Conservation (phyloP, 2,113 vertebrate species). For the Saimiri boliviensis region DNA sequence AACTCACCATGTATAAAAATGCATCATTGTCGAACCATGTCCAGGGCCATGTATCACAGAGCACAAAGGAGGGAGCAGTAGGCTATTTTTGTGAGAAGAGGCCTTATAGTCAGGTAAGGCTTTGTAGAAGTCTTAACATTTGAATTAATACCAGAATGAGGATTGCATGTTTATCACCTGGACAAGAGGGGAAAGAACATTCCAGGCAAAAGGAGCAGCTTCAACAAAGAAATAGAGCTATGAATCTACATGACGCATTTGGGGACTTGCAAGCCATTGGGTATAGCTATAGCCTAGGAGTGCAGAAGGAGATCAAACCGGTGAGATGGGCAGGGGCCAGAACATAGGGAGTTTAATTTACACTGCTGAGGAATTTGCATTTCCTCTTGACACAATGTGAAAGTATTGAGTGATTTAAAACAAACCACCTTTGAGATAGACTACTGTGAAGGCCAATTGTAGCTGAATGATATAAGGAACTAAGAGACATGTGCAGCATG, state of each 20-base stretch:
- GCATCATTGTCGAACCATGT: background rate
- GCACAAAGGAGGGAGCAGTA: background rate
- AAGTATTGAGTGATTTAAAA: background rate
- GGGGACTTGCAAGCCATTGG: background rate
- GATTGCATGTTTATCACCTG: background rate
- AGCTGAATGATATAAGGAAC: background rate
- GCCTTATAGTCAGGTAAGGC: background rate
- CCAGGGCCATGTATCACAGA: background rate
- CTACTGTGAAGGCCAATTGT: background rate
- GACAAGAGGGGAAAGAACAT: background rate
- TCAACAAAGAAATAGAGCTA: background rate
- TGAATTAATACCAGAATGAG: constrained; percentile 1
- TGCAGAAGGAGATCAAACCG: background rate
- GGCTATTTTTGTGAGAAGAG: background rate
- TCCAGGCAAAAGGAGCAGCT: background rate
- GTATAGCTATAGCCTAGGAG: background rate
- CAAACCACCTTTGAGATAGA: background rate
- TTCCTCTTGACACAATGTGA: background rate
- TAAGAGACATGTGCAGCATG: background rate
- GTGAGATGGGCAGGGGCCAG: background rate
- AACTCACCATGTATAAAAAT: background rate
- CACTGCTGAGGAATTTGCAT: background rate
- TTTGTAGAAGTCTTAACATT: background rate
- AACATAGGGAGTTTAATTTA: background rate
- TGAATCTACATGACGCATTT: background rate